Conservation (phyloP, 2,113 vertebrate species). For the Rhabdomys dilectus region DNA sequence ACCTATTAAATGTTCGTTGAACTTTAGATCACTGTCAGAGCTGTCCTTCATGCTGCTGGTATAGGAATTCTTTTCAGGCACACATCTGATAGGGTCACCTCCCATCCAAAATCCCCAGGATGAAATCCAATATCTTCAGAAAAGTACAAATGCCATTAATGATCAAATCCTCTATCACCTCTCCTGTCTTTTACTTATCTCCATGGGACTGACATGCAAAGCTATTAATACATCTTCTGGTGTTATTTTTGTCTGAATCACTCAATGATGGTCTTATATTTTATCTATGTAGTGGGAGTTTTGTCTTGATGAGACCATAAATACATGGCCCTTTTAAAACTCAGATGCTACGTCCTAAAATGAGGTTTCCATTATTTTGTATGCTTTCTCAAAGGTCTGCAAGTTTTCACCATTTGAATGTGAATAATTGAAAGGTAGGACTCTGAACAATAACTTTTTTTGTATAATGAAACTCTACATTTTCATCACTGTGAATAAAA, state of each 20-base stretch:
- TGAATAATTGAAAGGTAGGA: background rate
- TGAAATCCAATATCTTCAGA: conserved; percentile 49
- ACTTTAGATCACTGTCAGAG: conserved; percentile 65
- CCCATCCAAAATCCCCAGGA: conserved; percentile 46
- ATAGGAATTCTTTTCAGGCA: conserved; percentile 53
- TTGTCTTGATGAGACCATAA: background rate
- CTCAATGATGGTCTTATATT: conserved; percentile 1
- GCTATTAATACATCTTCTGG: conserved; percentile 52
- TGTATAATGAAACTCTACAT: background rate
- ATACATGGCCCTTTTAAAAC: background rate
- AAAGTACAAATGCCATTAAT: conserved; percentile 65
- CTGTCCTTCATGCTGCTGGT: background rate
- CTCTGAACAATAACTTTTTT: background rate
- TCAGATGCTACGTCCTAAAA: background rate
- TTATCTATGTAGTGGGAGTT: conserved; percentile 5
- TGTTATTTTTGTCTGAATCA: background rate
- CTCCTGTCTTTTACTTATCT: conserved; percentile 8
- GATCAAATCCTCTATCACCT: background rate
- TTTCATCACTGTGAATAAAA: background rate
- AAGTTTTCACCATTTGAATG: background rate
- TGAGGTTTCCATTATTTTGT: background rate
- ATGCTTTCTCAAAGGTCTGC: conserved; percentile 4
- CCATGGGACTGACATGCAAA: conserved; percentile 15
- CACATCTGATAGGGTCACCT: conserved; percentile 60
- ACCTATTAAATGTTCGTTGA: conserved; percentile 62